These are phyloP conservation scores for Caenorhabditis macrosperma DNA, from an alignment of 2,888 invertebrate genomes.

Conservation along the genomic window DNA sequence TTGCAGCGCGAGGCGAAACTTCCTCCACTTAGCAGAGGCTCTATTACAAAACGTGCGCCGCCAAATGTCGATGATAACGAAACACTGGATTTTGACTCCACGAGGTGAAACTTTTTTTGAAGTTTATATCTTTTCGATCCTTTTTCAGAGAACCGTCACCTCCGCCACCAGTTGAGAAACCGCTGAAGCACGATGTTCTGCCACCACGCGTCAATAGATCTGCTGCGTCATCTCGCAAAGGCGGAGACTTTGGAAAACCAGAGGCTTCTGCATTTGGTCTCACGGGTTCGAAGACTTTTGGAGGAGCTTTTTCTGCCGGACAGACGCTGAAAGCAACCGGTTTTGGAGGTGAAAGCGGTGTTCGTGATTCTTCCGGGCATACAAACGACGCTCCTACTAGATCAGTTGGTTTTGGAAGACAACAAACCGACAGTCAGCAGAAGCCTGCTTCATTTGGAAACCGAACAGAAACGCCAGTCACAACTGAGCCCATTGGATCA, in stretches of 20 bases:
- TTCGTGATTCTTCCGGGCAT: neutral
- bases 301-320: neutral
- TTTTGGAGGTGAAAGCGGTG: neutral
- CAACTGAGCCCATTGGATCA: neutral
- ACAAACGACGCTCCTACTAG: neutral
- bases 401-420: neutral
- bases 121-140: no score
- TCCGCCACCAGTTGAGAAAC: constrained; percentile 8
- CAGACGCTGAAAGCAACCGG: neutral
- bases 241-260: neutral
- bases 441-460: neutral
- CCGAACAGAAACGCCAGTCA: no score
- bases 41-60: neutral
- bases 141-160: constrained; percentile 13
- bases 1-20: neutral
- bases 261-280: neutral
- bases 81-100: constrained; percentile 12
- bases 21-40: neutral
- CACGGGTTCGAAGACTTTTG: neutral
- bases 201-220: constrained; percentile 1
- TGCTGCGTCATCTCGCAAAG: constrained; percentile 7
- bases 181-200: neutral
- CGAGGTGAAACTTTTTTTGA: neutral
- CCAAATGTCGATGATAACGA: neutral
- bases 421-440: neutral